Conservation (phyloP, 1,140 invertebrate genomes). For the Heliothis virescens region DNA sequence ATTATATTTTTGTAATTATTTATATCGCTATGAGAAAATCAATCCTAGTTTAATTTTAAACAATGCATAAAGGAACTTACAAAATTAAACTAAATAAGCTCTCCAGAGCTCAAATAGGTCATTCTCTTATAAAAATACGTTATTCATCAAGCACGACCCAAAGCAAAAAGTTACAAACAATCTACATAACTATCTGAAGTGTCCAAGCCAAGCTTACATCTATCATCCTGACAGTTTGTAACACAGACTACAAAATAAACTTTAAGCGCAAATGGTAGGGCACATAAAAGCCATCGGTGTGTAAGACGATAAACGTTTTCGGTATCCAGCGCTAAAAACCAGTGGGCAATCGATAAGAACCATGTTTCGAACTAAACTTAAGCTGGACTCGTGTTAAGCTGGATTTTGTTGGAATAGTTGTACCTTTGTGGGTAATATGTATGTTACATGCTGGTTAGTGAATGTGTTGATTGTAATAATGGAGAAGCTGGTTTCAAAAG, state of each 20-base stretch:
- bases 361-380: constrained; percentile 3
- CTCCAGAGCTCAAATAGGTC: too few relatives aligned
- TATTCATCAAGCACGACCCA: too few relatives aligned
- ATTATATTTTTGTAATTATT: too few relatives aligned
- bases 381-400: constrained; percentile 14
- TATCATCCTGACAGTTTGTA: background rate
- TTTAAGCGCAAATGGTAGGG: constrained; percentile 45
- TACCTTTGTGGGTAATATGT: background rate
- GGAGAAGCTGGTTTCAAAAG: too few relatives aligned
- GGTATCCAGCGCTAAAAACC: constrained; percentile 50
- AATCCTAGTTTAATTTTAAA: too few relatives aligned
- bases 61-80: too few relatives aligned
- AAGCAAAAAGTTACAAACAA: too few relatives aligned
- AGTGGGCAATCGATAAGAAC: constrained; percentile 29
- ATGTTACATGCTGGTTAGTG: background rate
- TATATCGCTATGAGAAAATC: too few relatives aligned
- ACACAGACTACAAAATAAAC: background rate
- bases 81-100: too few relatives aligned
- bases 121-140: too few relatives aligned
- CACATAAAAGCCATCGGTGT: constrained; percentile 42
- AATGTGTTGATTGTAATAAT: too few relatives aligned
- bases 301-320: constrained; percentile 56
- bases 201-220: background rate
- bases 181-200: too few relatives aligned
- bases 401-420: background rate